Conservation (phyloP, 2,888 invertebrate genomes). For the Automeris io region DNA sequence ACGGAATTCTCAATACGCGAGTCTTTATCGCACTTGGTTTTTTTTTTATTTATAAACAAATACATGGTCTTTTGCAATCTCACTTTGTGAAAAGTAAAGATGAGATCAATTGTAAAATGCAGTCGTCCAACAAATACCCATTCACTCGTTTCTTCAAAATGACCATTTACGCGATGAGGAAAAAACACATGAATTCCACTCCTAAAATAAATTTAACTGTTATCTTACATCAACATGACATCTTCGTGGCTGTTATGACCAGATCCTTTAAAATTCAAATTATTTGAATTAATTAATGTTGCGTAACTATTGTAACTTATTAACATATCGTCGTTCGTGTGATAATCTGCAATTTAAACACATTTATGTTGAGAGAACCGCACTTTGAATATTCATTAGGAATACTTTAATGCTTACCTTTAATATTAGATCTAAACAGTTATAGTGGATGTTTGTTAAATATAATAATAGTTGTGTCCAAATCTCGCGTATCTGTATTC, state of each 20-base stretch:
- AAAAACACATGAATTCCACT: not conserved
- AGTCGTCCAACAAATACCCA: too few species aligned
- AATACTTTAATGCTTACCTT: not conserved
- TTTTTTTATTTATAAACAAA: too few species aligned
- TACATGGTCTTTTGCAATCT: too few species aligned
- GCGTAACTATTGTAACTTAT: constrained; percentile 14
- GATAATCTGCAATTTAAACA: constrained; percentile 21
- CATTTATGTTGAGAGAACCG: constrained; percentile 14
- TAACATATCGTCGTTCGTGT: constrained; percentile 16
- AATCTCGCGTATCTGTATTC: too few species aligned
- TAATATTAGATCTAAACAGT: not conserved
- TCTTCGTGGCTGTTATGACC: constrained; percentile 15
- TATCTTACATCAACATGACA: not conserved
- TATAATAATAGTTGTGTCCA: too few species aligned
- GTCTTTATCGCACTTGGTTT: too few species aligned
- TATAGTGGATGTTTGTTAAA: too few species aligned
- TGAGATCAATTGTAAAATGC: too few species aligned
- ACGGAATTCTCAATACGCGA: too few species aligned
- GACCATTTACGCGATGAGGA: too few species aligned
- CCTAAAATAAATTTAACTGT: not conserved
- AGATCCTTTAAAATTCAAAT: constrained; percentile 19
- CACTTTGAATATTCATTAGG: constrained; percentile 17
- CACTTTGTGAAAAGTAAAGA: too few species aligned
- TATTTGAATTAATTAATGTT: constrained; percentile 16
- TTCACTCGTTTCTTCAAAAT: too few species aligned